phyloP scores from a whole-genome alignment of 2,888 invertebrate species.

The Trichogramma dendrolimi region DNA sequence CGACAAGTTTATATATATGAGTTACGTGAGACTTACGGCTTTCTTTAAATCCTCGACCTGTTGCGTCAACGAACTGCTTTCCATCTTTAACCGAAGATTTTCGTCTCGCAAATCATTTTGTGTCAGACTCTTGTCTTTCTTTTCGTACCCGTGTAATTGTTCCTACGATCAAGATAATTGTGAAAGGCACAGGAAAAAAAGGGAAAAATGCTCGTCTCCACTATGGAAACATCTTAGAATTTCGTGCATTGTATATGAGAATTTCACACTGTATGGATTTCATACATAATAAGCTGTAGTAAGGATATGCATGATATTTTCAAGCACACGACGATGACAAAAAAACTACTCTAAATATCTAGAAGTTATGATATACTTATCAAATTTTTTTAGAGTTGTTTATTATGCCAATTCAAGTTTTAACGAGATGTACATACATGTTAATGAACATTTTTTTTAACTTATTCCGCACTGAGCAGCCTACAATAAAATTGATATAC shows the following conservation, averaged over 20 bases:
- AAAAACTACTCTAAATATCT: too few species aligned
- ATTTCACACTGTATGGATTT: conserved; percentile 15
- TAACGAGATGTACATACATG: too few species aligned
- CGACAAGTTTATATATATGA: background rate
- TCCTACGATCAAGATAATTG: conserved; percentile 32
- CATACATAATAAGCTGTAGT: too few species aligned
- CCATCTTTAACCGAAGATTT: conserved; percentile 65
- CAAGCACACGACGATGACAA: too few species aligned
- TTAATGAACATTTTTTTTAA: background rate
- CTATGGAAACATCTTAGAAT: too few species aligned
- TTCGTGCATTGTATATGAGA: background rate
- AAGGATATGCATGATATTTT: too few species aligned
- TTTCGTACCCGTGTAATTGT: conserved; percentile 40
- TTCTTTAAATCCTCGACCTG: conserved; percentile 69
- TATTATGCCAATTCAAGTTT: too few species aligned
- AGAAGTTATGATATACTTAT: conserved; percentile 10
- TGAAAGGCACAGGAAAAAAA: too few species aligned
- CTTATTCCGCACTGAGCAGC: conserved; percentile 2
- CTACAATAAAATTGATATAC: background rate
- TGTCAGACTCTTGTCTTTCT: conserved; percentile 55
- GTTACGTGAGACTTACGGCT: conserved; percentile 52
- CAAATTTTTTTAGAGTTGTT: conserved; percentile 1
- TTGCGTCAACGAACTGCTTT: conserved; percentile 65
- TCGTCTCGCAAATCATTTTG: conserved; percentile 74
- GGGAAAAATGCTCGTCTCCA: background rate